Conservation (phyloP, 2,113 vertebrate genomes). For the Cyanoderma ruficeps region DNA sequence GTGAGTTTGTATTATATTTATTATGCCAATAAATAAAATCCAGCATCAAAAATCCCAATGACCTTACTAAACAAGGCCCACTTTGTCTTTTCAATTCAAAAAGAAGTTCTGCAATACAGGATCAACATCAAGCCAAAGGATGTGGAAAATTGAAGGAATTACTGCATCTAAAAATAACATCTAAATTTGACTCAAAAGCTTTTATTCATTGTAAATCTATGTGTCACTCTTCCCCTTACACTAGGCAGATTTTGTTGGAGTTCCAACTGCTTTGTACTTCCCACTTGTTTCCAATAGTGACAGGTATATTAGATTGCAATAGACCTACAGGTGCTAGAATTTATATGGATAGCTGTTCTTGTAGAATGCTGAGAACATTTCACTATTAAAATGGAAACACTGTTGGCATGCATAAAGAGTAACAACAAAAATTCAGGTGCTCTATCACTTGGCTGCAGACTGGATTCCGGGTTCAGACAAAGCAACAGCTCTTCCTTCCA, state of each 20-base stretch:
- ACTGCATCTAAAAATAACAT: conserved; percentile 8
- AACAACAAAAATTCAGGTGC: background rate
- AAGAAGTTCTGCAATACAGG: background rate
- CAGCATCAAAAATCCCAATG: background rate
- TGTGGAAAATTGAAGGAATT: conserved; percentile 3
- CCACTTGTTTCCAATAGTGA: background rate
- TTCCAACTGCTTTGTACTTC: background rate
- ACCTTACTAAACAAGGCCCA: background rate
- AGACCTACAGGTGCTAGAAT: background rate
- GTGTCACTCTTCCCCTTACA: background rate
- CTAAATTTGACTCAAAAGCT: conserved; percentile 1
- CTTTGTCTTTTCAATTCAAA: conserved; percentile 8
- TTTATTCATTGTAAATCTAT: conserved; percentile 13
- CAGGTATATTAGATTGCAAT: background rate
- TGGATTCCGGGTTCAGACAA: background rate
- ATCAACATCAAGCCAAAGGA: conserved; percentile 1
- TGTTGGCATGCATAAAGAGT: background rate
- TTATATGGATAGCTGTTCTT: background rate
- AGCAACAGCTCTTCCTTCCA: background rate
- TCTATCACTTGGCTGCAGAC: background rate
- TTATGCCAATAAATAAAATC: background rate
- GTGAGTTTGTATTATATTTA: background rate
- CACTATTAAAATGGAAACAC: background rate
- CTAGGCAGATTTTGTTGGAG: background rate
- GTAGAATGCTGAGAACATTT: background rate